Evolutionary conservation across 2,797 vertebrate species (phyloP), one percentile per base, ranked within the genome.

Genomic region (Orientallactaga sibirica): DNA sequence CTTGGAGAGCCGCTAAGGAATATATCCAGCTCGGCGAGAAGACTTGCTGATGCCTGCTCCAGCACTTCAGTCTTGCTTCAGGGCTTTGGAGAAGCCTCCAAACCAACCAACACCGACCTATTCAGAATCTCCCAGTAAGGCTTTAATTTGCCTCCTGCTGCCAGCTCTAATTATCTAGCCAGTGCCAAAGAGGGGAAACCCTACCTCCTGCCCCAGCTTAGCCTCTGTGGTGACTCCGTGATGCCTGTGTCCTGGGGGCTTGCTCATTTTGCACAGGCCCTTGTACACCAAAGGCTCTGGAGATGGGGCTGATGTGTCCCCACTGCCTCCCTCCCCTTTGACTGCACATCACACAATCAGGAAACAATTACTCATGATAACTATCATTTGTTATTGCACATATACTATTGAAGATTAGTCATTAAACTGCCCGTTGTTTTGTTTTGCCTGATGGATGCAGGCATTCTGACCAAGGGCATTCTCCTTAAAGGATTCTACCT

Each of bases 121-220:
- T 70, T 95, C 66, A 92, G 70, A 93, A 81, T 70, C 94, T 96
- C 88, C 94, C 90, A 73, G 33, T n/a, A 68, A 94, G 86, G 74
- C 88, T 97, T 96, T 92, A 74, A 97, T 97, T 96, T 95, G 95
- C 96, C 93, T 96, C 95, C 95, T 73, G 88, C 95, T 96, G 96
- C 64, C 94, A 93, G 61, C 48, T 93, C 66, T 97, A 94, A 96
- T 97, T 96, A 96, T 84, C 88, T 85, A 43, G 71, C 86, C 86
- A 76, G 77, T 55, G 73, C 81, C 77, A 78, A 29, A 84, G 55
- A 96, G 83, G 93, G 88, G 74, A 90, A 94, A 93, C 66, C 85
- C 88, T 73, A 66, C 29, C 86, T 88, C 76, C 55, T 73, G 78
- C 82, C 90, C 94, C 88, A 8, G 27, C 41, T 90, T 37, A 70